Evolutionary conservation across 2,797 vertebrate species (phyloP).

Genomic region (Siniperca obscura): DNA sequence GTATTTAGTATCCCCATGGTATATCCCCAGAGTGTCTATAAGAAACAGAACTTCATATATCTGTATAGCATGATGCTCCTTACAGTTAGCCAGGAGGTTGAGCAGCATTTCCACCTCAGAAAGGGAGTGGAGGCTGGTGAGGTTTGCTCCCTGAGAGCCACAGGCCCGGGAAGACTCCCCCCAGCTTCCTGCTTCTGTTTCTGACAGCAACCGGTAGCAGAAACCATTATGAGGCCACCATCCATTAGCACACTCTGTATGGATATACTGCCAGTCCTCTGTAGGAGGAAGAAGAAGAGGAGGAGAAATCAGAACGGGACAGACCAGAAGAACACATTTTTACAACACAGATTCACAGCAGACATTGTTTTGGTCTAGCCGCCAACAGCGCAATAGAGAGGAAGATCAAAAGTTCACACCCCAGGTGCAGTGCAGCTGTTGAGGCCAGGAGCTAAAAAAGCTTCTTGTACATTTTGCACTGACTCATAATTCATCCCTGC

Average conservation of each 20-base stretch:
- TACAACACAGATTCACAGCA: conserved; percentile 34
- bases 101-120: conserved; percentile 90
- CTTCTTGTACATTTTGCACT: conserved; percentile 26
- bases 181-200: conserved; percentile 87
- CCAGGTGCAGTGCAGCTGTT: conserved; percentile 72
- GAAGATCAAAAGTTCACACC: conserved; percentile 56
- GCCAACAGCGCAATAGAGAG: conserved; percentile 25
- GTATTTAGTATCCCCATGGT: background rate
- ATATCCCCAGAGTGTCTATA: too few relatives aligned
- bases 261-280: conserved; percentile 91
- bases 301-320: conserved; percentile 21
- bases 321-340: conserved; percentile 25
- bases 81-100: conserved; percentile 86
- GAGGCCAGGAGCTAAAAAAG: conserved; percentile 46
- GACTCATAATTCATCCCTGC: conserved; percentile 18
- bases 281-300: conserved; percentile 40
- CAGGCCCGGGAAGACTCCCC: conserved; percentile 86
- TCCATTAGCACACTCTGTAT: conserved; percentile 86
- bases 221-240: conserved; percentile 91
- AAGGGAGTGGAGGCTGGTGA: conserved; percentile 88
- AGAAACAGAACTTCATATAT: background rate
- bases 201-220: conserved; percentile 88
- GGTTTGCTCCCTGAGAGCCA: conserved; percentile 78
- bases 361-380: conserved; percentile 60
- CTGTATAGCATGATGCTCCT: conserved; percentile 61